Evolutionary conservation across 2,797 vertebrate genomes (phyloP).

Genomic region (Rhinoraja longicauda): DNA sequence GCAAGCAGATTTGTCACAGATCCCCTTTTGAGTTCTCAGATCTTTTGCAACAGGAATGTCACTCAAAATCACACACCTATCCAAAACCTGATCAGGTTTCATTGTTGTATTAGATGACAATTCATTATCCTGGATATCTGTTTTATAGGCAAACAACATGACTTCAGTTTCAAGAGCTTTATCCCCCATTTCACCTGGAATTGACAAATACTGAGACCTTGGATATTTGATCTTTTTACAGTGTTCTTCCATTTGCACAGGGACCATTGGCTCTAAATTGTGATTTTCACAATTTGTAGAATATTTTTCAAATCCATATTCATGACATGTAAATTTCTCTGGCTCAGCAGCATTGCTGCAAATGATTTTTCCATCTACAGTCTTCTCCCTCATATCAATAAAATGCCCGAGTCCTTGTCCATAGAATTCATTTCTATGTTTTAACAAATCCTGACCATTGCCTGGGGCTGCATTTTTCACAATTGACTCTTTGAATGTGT

Average conservation of each 20-base stretch:
- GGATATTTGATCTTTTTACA: neutral
- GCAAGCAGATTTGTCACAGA: neutral
- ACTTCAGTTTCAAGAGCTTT: neutral
- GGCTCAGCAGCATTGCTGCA: neutral
- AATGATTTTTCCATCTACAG: neutral
- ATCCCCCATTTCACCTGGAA: neutral
- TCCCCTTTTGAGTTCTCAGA: neutral
- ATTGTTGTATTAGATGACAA: neutral
- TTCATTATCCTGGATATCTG: neutral
- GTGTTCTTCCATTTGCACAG: neutral
- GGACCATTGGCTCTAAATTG: neutral
- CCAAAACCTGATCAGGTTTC: neutral
- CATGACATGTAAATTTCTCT: neutral
- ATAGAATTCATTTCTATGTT: slow-evolving; percentile 24
- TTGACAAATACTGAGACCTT: neutral
- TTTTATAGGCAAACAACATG: neutral
- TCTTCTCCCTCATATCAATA: neutral
- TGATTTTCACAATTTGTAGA: neutral
- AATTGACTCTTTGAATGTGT: neutral
- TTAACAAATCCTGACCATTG: neutral
- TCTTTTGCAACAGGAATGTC: neutral
- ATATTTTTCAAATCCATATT: slow-evolving; percentile 15
- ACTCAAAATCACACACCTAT: slow-evolving; percentile 7
- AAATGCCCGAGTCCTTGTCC: neutral
- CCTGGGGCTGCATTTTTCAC: neutral